Evolutionary conservation across 2,888 invertebrate genomes (phyloP).

Genomic region (Anagyrus pseudococci): DNA sequence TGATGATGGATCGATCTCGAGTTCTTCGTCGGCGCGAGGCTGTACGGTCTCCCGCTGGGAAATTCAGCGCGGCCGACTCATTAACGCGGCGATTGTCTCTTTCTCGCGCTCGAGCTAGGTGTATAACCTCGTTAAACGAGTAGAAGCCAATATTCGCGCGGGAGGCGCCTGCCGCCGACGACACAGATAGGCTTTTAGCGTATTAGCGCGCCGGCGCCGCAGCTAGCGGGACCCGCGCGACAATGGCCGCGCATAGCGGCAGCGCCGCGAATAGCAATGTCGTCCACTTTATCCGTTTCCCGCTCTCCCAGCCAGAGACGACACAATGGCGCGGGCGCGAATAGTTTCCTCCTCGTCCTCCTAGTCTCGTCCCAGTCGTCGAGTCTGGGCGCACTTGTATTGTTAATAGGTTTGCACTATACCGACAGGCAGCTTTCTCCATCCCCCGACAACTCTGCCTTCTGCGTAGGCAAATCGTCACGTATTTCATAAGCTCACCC

Average conservation of each 20-base stretch:
- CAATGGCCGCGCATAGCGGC: slow-evolving; percentile 53
- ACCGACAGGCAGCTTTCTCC: not conserved
- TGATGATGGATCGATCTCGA: too few relatives aligned
- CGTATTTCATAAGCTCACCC: not conserved
- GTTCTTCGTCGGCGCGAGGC: too few relatives aligned
- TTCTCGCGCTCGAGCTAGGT: too few relatives aligned
- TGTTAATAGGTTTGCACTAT: not conserved
- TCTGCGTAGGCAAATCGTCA: not conserved
- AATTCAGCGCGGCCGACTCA: slow-evolving; percentile 51
- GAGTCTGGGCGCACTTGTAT: not conserved
- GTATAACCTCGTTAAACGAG: slow-evolving; percentile 25
- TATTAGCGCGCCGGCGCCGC: slow-evolving; percentile 58
- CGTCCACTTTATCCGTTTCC: slow-evolving; percentile 55
- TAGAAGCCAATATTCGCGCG: not conserved
- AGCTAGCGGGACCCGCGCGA: slow-evolving; percentile 55
- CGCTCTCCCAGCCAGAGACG: too few relatives aligned
- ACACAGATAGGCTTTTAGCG: slow-evolving; percentile 63
- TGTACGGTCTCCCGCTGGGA: slow-evolving; percentile 19
- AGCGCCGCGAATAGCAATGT: slow-evolving; percentile 59
- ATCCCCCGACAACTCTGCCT: too few relatives aligned
- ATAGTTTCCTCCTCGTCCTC: not conserved
- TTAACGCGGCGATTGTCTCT: slow-evolving; percentile 59
- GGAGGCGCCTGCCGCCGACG: slow-evolving; percentile 15
- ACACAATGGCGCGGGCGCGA: slow-evolving; percentile 1
- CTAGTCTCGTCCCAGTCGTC: not conserved